Base-by-base conservation (phyloP, 2,797 vertebrate genomes). In the Jordanella pulchra region DNA sequence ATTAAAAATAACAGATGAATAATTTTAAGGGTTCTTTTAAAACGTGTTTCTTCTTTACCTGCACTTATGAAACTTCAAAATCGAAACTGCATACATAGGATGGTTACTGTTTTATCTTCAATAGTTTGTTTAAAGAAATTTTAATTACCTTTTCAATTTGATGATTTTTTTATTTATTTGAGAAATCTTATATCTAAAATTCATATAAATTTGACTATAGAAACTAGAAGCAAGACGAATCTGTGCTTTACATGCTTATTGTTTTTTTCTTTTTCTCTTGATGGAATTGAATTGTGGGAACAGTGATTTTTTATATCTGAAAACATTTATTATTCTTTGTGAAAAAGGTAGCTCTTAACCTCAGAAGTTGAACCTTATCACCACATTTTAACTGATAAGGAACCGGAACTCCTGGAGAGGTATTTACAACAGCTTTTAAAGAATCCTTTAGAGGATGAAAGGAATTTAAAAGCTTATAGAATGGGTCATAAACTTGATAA, bases 391-490 rank as follows among this genome's bases (percentile, higher is more conserved):
- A 68, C 75, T 72, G 84, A 91, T 86, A 85, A 84, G 70, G 75
- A 82, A 44, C 72, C 53, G 77, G 77, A 70, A 58, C 78, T 68
- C 75, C 76, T 47, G 72, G 69, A 18, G 68, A 78, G 82, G 85
- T 86, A 88, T 93, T 91, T 90, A 93, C 85, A 32, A 79, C 87
- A 73, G 69, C 69, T 87, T 90, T 91, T 87, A 90, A 88, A 88
- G 78, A 77, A 78, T 86, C 77, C 86, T 80, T 80, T 73, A 73
- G 83, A 87, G 83, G 87, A 90, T 80, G 61, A 90, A 80, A 77
- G 75, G 79, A 63, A 78, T 89, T 88, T 85, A 87, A 87, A 88
- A 77, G 76, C 86, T 91, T 83, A 81, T 86, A 84, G 86, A 93
- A 85, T 72, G 69, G 84, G 72, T 79, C 73, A 79, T 92, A 89